phyloP scores from a whole-genome alignment of 2,113 vertebrate species.

The Sminthopsis crassicaudata region DNA sequence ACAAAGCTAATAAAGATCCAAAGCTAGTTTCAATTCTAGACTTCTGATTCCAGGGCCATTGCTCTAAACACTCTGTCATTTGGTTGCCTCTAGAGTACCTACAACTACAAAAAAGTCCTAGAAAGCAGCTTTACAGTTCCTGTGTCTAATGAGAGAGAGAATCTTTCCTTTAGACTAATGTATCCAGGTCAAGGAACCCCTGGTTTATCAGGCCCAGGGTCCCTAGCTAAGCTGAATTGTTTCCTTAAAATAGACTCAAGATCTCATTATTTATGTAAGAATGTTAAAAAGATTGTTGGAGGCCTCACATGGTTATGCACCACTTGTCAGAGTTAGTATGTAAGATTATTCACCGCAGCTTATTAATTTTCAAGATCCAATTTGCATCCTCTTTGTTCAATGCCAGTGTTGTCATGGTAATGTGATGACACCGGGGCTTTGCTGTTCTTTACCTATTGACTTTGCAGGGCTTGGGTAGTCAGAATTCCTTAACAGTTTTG shows the following conservation, averaged over 20 bases:
- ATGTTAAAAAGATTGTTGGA: constrained; percentile 20
- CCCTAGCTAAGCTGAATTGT: neutral
- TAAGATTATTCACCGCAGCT: constrained; percentile 33
- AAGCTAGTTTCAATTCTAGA: neutral
- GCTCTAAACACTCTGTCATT: neutral
- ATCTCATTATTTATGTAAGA: constrained; percentile 44
- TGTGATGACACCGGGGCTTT: constrained; percentile 20
- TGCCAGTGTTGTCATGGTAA: constrained; percentile 62
- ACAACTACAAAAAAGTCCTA: neutral
- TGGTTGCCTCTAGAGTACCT: neutral
- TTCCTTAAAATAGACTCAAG: constrained; percentile 17
- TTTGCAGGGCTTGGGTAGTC: neutral
- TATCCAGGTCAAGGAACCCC: neutral
- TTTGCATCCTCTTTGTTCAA: constrained; percentile 50
- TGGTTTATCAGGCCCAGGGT: neutral
- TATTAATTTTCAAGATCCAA: constrained; percentile 68
- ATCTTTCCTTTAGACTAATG: neutral
- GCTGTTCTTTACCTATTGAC: constrained; percentile 43
- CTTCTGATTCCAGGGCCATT: neutral
- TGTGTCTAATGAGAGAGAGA: neutral
- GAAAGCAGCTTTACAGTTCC: neutral
- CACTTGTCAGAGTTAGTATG: constrained; percentile 43
- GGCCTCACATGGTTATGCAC: constrained; percentile 27
- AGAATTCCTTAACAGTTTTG: constrained; percentile 3
- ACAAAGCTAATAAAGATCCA: neutral